Conservation (phyloP, 1,140 invertebrate species). For the Ctenoplectra terminalis region DNA sequence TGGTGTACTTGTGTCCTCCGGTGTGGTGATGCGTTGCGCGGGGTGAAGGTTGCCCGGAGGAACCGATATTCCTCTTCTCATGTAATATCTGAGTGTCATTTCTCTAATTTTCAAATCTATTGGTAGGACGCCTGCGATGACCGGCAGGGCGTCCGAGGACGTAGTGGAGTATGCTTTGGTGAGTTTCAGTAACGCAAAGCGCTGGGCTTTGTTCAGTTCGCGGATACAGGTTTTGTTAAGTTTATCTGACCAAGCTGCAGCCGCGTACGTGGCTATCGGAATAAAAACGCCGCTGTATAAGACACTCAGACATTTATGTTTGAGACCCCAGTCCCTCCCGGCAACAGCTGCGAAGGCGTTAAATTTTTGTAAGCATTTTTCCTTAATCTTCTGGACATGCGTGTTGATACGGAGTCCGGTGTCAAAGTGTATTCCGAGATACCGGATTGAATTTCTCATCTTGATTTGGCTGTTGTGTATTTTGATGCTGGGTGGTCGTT, state of each 20-base stretch:
- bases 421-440: conserved; percentile 47
- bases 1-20: too few species aligned
- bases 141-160: conserved; percentile 50
- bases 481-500: conserved; percentile 22
- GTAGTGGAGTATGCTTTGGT: conserved; percentile 60
- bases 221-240: background rate
- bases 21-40: too few species aligned
- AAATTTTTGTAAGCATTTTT: background rate
- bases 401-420: conserved; percentile 1
- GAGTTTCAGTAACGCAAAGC: conserved; percentile 42
- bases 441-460: conserved; percentile 17
- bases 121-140: too few species aligned
- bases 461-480: conserved; percentile 4
- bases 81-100: too few species aligned
- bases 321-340: conserved; percentile 32
- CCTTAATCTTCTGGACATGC: conserved; percentile 13
- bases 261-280: background rate
- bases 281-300: conserved; percentile 13
- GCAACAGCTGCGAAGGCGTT: background rate
- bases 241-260: background rate
- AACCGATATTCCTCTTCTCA: too few species aligned
- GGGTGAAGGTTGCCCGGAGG: too few species aligned
- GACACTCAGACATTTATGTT: background rate
- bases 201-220: conserved; percentile 25
- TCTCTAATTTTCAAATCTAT: too few species aligned